phyloP scores from a whole-genome alignment of 2,888 invertebrate species.

The Germaria angustata region DNA sequence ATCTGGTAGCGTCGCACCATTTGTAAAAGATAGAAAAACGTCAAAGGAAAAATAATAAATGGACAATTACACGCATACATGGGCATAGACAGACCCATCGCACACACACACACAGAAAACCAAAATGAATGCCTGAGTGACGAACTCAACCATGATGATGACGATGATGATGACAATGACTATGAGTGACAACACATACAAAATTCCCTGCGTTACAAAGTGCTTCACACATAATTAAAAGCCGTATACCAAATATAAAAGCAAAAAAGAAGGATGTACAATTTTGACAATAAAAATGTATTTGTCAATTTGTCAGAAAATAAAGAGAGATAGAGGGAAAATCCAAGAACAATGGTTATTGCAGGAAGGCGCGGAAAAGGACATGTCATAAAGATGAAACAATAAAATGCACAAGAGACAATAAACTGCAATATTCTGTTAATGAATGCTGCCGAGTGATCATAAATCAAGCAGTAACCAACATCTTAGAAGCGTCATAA shows the following conservation, averaged over 20 bases:
- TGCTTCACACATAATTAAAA: slow-evolving; percentile 66
- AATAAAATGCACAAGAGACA: slow-evolving; percentile 51
- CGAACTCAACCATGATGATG: slow-evolving; percentile 19
- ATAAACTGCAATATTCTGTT: slow-evolving; percentile 49
- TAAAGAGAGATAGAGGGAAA: slow-evolving; percentile 8
- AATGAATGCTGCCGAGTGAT: slow-evolving; percentile 70
- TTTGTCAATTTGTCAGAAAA: slow-evolving; percentile 75
- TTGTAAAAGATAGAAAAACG: slow-evolving; percentile 30
- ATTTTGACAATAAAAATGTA: slow-evolving; percentile 74
- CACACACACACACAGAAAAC: slow-evolving; percentile 67
- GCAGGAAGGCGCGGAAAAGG: slow-evolving; percentile 43
- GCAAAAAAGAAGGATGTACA: slow-evolving; percentile 66
- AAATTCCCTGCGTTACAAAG: slow-evolving; percentile 64
- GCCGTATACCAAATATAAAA: slow-evolving; percentile 50
- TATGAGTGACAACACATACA: slow-evolving; percentile 66
- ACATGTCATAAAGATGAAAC: slow-evolving; percentile 44
- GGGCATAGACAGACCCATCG: slow-evolving; percentile 45
- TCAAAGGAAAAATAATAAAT: slow-evolving; percentile 63
- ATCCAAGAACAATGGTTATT: slow-evolving; percentile 26
- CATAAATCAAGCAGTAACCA: slow-evolving; percentile 73
- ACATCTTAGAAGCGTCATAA: slow-evolving; percentile 33
- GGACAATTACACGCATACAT: slow-evolving; percentile 57
- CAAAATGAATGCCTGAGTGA: slow-evolving; percentile 68
- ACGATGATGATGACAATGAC: slow-evolving; percentile 58
- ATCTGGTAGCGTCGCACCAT: slow-evolving; percentile 34